Base-by-base conservation (phyloP, 1,140 invertebrate species). In the Drosophila auraria region DNA sequence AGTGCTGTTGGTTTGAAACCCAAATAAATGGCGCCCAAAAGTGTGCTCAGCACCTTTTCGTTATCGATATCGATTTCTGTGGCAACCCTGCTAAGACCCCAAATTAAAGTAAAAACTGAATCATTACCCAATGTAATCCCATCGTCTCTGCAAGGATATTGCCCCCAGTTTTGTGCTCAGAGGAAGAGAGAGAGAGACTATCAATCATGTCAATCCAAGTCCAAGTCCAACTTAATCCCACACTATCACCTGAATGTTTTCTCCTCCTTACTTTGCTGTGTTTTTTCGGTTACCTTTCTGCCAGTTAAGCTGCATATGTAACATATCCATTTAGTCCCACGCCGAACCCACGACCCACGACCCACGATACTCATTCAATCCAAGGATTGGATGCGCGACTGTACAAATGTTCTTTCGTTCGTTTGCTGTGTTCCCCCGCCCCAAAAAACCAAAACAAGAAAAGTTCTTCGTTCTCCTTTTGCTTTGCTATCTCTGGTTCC, bases 391-490 rank as follows among this genome's bases (percentile, higher is more conserved):
- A 49, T 56, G 64, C 62, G 63, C 49, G 56, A 78, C 60, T 78
- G 74, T 78, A 78, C 54, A 78, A 60, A 78, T 57, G 75, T 57
- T 77, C 12, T 78, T 78, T 57, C 38, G 75, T 80, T 80, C 30
- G 56, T 65, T 80, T 71, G 78, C 57, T 65, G 77, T 65, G 68
- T 60, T 59, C 23, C 33, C 57, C 33, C 36, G 42, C 40, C 36
- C 50, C 5, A 23, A 17, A 17, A 30, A 33, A 33, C 8, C 2
- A 33, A 33, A 33, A 33, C 8, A 8, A 33, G 8, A 33, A 36
- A 36, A 14, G 14, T 42, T 42, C 40, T 42, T 3, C 27, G 57
- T 40, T 69, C 54, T 49, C 42, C 40, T 50, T 44, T 73, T 73
- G 71, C 71, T 73, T 73, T 73, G 45, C 71, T 71, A 47, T 71